phyloP scores from a whole-genome alignment of 1,140 invertebrate species.

The Pararge aegeria region DNA sequence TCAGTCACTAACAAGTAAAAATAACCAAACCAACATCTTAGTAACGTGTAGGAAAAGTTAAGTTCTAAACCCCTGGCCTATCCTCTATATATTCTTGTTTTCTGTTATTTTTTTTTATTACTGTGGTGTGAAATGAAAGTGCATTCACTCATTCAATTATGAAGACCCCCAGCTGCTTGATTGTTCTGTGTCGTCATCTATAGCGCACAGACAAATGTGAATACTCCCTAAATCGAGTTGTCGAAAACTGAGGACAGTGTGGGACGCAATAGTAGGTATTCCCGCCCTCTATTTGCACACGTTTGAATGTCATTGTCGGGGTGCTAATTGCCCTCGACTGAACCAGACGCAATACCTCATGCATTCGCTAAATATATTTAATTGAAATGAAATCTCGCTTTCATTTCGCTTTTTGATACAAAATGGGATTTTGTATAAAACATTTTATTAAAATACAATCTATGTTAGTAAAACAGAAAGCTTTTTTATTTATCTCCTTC shows the following conservation, averaged over 20 bases:
- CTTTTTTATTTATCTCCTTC: no score
- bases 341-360: slow-evolving; percentile 26
- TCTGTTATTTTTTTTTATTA: no score
- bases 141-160: no score
- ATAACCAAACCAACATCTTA: no score
- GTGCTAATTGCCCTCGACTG: slow-evolving; percentile 57
- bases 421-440: neutral
- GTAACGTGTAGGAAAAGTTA: no score
- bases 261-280: slow-evolving; percentile 27
- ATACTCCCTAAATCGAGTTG: neutral
- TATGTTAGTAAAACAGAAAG: neutral
- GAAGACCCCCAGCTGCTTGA: no score
- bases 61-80: no score
- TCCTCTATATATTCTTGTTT: no score
- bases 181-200: no score
- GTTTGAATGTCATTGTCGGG: slow-evolving; percentile 71
- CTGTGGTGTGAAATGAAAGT: no score
- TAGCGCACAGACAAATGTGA: neutral
- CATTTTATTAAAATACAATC: neutral
- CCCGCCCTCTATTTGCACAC: slow-evolving; percentile 60
- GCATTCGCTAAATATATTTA: slow-evolving; percentile 18
- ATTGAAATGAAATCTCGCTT: neutral
- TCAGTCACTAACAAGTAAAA: no score
- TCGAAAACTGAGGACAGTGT: slow-evolving; percentile 12
- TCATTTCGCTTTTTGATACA: neutral